phyloP scores from a whole-genome alignment of 2,888 invertebrate genomes.

The Cataglyphis livida region DNA sequence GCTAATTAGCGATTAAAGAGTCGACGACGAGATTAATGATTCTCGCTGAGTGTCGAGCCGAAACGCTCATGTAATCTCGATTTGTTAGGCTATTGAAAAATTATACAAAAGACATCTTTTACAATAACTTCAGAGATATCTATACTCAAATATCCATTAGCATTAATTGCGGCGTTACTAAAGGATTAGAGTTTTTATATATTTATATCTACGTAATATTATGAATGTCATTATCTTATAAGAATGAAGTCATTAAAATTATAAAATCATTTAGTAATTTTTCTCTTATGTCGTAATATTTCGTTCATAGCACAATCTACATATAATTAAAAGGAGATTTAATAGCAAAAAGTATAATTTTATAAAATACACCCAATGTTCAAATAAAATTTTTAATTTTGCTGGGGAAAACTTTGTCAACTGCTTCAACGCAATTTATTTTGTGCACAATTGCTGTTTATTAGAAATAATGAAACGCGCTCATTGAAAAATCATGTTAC shows the following conservation, averaged over 20 bases:
- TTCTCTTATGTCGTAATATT: not conserved
- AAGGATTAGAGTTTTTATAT: not conserved
- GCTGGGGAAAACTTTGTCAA: not conserved
- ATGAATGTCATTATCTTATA: not conserved
- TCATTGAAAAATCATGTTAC: conserved; percentile 21
- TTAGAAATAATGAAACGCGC: conserved; percentile 24
- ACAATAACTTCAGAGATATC: not conserved
- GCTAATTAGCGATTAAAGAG: conserved; percentile 47
- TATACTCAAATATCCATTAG: not conserved
- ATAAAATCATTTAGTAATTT: not conserved
- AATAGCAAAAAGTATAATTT: not conserved
- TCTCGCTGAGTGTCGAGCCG: not conserved
- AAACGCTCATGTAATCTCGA: conserved; percentile 4
- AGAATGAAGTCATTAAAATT: not conserved
- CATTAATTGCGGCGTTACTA: not conserved
- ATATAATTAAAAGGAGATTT: not conserved
- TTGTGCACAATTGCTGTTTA: not conserved
- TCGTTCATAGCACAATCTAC: not conserved
- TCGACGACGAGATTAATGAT: conserved; percentile 39
- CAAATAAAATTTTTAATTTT: not conserved
- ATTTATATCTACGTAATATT: not conserved
- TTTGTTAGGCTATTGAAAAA: conserved; percentile 5
- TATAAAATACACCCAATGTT: not conserved
- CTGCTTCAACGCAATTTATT: not conserved
- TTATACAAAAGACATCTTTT: not conserved